A percentile compares a stretch with the other conserved stretches of the same genome.
These are phyloP conservation scores for Podarcis cretensis DNA, from an alignment of 2,113 vertebrate genomes.

Conservation along the genomic window DNA sequence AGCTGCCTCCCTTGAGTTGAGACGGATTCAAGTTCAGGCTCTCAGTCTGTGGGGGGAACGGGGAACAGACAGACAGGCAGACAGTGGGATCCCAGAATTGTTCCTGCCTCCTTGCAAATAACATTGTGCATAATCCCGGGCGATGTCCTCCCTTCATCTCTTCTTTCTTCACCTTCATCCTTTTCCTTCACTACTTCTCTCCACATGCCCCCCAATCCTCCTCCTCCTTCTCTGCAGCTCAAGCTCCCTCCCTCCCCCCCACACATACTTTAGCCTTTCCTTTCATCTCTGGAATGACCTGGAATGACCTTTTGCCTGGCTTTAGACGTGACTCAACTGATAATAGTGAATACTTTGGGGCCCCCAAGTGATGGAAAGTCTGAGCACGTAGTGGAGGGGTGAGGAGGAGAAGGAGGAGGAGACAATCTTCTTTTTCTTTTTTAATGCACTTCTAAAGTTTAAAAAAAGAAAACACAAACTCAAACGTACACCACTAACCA, in stretches of 20 bases:
- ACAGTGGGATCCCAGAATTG: constrained; percentile 44
- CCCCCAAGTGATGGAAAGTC: constrained; percentile 64
- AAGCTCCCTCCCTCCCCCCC: constrained; percentile 35
- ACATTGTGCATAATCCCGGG: constrained; percentile 41
- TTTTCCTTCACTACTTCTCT: constrained; percentile 49
- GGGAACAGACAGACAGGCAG: no score
- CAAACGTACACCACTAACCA: constrained; percentile 3
- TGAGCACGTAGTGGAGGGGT: constrained; percentile 49
- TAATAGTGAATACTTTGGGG: constrained; percentile 74
- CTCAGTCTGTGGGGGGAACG: constrained; percentile 22
- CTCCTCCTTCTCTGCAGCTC: constrained; percentile 22
- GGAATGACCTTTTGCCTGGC: constrained; percentile 82
- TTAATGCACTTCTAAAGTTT: background rate
- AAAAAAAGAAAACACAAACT: background rate
- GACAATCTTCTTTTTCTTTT: background rate
- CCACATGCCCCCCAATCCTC: constrained; percentile 29
- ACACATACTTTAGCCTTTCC: constrained; percentile 76
- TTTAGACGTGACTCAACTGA: constrained; percentile 84
- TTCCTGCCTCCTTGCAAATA: constrained; percentile 59
- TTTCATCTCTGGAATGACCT: constrained; percentile 81
- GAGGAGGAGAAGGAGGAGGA: fast-evolving
- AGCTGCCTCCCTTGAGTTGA: constrained; percentile 60
- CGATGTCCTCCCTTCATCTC: constrained; percentile 32
- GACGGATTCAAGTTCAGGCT: constrained; percentile 67
- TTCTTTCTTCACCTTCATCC: constrained; percentile 33